Evolutionary conservation across 2,888 invertebrate species (phyloP), one percentile per base, ranked within the genome.

Genomic region (Melolontha melolontha): DNA sequence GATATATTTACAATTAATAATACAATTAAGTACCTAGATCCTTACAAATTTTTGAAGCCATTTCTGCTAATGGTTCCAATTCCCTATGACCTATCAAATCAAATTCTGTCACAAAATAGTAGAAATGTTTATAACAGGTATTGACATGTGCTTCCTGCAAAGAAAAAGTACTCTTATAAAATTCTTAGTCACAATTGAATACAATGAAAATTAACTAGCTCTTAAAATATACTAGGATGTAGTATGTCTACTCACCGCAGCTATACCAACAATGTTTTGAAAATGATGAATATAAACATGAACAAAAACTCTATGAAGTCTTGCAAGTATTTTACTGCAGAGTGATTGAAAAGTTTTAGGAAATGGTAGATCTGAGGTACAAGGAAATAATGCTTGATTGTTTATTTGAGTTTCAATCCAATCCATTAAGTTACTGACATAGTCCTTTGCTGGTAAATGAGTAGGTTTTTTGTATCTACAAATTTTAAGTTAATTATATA

Each of bases 221-320:
- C n/a, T n/a, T n/a, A 16, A 40, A 29, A 50, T 16, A 34, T 72
- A 50, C 10, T 12, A 6, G 8, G 1, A 22, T 22, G 4, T 34
- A 41, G 16, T 22, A 16, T 39, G 22, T 17, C 34, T 76, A 87
- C 91, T 89, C 85, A 95, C 94, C 40, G 95, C 95, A 75, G 94
- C 93, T 76, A 96, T 92, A 50, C 91, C 89, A 22, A 94, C 91
- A 70, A 96, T 88, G 76, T 94, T 88, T 80, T 96, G 95, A 82
- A 96, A 97, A 82, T 96, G 96, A 84, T 96, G 96, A 72, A 96
- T 96, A 80, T 96, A 96, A 49, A 96, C 95, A 82, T 96, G 96
- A 0, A 96, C 96, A 82, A 96, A 96, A 2, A 96, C 95, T 74
- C 96, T 86, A 83, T 95, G 96, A 49, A 96, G 84, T 57, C 96